These are phyloP conservation scores for Xestobium rufovillosum DNA, from an alignment of 2,888 invertebrate species.

Conservation along the genomic window DNA sequence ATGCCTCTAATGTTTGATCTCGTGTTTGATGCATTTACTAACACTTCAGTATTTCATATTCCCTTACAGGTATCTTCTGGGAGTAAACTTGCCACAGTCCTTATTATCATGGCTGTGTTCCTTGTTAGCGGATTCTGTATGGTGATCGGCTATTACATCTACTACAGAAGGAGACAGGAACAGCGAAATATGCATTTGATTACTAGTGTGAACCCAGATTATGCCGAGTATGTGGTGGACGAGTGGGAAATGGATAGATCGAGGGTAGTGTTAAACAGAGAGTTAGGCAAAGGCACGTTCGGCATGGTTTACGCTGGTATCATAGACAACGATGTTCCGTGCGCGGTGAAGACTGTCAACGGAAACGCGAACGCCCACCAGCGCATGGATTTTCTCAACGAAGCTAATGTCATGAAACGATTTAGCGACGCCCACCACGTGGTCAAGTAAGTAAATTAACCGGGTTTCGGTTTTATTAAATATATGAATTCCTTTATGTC, in stretches of 20 bases:
- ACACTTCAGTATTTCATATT: too few species aligned
- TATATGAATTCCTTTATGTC: too few species aligned
- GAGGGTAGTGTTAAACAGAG: conserved; percentile 49
- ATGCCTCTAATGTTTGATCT: too few species aligned
- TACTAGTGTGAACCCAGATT: conserved; percentile 59
- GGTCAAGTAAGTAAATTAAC: conserved; percentile 55
- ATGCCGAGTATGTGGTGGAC: conserved; percentile 56
- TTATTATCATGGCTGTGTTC: conserved; percentile 25
- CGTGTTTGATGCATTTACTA: too few species aligned
- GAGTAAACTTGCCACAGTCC: too few species aligned
- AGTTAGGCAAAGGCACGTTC: conserved; percentile 65
- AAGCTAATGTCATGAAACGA: conserved; percentile 66
- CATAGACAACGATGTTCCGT: conserved; percentile 41
- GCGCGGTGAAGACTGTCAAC: conserved; percentile 59
- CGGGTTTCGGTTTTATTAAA: conserved; percentile 12
- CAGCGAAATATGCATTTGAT: conserved; percentile 43
- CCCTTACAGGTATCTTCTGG: too few species aligned
- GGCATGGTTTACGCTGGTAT: conserved; percentile 64
- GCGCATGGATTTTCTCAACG: conserved; percentile 57
- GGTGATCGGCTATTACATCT: conserved; percentile 29
- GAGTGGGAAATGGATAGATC: conserved; percentile 63
- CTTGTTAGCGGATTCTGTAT: conserved; percentile 19
- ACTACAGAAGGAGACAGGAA: conserved; percentile 34
- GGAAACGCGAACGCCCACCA: conserved; percentile 50
- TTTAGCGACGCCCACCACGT: conserved; percentile 59